A percentile compares a stretch with the other conserved stretches of the same genome.
Evolutionary conservation across 64 coral and sea anemone genomes (phyloP).

Genomic region (Catalaphyllia jardinei): DNA sequence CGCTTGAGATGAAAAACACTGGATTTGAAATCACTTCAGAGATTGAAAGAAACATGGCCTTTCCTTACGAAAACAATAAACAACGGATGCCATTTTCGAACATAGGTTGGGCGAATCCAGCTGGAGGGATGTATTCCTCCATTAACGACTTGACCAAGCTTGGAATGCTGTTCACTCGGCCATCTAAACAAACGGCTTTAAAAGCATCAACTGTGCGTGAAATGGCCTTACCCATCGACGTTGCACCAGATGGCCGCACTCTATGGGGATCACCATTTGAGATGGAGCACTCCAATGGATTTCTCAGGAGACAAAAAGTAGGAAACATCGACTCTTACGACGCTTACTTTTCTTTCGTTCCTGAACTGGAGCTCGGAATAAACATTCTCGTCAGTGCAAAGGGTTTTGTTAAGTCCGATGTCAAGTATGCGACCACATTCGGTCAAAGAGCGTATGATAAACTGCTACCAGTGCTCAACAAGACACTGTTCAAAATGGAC

Average conservation of each 20-base stretch:
- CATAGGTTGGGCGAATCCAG: constrained; percentile 55
- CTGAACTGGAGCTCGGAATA: constrained; percentile 13
- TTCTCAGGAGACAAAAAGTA: not conserved
- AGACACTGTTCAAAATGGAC: constrained; percentile 7
- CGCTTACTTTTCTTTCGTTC: constrained; percentile 7
- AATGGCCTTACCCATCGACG: constrained; percentile 21
- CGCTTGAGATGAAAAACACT: constrained; percentile 65
- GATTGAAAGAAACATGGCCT: constrained; percentile 44
- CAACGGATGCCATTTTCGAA: constrained; percentile 37
- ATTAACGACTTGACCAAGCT: constrained; percentile 57
- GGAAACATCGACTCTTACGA: constrained; percentile 26
- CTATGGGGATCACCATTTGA: constrained; percentile 38
- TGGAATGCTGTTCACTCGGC: constrained; percentile 46
- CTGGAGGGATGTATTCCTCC: constrained; percentile 62
- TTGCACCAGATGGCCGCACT: constrained; percentile 35
- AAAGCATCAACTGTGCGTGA: constrained; percentile 41
- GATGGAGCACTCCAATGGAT: not conserved
- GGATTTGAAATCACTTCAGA: constrained; percentile 51
- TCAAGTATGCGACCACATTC: not conserved
- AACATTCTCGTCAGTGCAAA: not conserved
- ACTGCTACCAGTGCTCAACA: constrained; percentile 24
- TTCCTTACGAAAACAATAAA: constrained; percentile 32
- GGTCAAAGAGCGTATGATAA: not conserved
- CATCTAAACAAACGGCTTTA: constrained; percentile 15
- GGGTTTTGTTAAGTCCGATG: not conserved